A percentile compares a stretch with the other conserved stretches of the same genome.
Conservation (phyloP, 2,888 invertebrate genomes). For the Eupithecia abbreviata region DNA sequence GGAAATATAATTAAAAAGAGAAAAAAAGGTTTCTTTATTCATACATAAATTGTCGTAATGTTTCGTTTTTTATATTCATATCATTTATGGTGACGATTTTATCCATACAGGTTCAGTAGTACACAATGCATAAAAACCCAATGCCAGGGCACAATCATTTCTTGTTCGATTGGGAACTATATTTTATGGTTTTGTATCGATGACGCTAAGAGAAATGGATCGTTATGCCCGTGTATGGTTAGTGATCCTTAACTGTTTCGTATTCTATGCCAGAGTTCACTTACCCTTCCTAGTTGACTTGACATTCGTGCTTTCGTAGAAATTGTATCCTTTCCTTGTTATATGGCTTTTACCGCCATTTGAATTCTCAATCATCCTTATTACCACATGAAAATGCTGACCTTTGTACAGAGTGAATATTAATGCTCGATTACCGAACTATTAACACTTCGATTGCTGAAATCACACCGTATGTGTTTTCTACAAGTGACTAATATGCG, state of each 20-base stretch:
- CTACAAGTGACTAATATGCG: too few species aligned
- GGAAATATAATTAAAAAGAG: too few species aligned
- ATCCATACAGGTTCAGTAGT: too few species aligned
- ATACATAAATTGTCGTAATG: too few species aligned
- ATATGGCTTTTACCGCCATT: background rate
- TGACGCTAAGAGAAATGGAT: background rate
- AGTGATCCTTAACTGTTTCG: conserved; percentile 1
- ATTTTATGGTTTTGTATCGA: background rate
- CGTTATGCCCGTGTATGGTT: background rate
- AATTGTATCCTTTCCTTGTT: conserved; percentile 9
- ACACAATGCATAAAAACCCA: too few species aligned
- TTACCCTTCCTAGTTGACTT: conserved; percentile 33
- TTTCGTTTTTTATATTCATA: too few species aligned
- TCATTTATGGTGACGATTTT: too few species aligned
- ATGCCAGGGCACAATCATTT: too few species aligned
- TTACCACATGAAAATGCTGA: background rate
- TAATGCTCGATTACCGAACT: background rate
- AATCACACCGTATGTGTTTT: too few species aligned
- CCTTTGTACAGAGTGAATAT: background rate
- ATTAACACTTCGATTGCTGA: too few species aligned
- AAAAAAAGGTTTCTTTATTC: too few species aligned
- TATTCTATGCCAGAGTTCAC: conserved; percentile 37
- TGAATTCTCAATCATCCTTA: background rate
- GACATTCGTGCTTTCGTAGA: conserved; percentile 25
- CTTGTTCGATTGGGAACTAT: too few species aligned